Base-by-base conservation (phyloP, 2,888 invertebrate species). In the Gandaritis pyraliata region DNA sequence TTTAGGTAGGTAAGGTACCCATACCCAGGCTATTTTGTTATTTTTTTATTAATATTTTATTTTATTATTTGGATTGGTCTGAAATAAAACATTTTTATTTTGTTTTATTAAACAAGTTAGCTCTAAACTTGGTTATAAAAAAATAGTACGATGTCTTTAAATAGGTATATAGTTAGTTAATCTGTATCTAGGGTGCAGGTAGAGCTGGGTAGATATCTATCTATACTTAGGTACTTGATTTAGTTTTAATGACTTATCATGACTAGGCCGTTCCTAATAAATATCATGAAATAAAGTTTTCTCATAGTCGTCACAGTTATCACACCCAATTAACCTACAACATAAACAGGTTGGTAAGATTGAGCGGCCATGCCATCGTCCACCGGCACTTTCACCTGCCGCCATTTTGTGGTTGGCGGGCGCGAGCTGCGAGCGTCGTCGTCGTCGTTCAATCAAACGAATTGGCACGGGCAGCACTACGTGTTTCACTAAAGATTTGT, bases 341-440 rank as follows among this genome's bases (percentile, higher is more conserved):
- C 54, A 74, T 38, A 72, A 76, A 76, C 81, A 76, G 80, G 79
- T 81, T 82, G 77, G 74, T 56, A 77, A 79, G 78, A 76, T 70
- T 70, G 77, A 62, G 73, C 72, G 73, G 75, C 80, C 76, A 76
- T 78, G 82, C 79, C 77, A 76, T 78, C 82, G 80, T 78, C 77
- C 82, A 82, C 80, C 75, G 83, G 75, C 87, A 88, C 90, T 90
- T 90, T 90, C 90, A 90, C 89, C 88, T 76, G 78, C 85, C 81
- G 87, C 89, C 90, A 90, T 90, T 82, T 90, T 90, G 64, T 59
- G 52, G 48, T 57, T 48, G 45, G 43, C 57, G 45, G 52, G 49
- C 50, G 57, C 57, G 45, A 48, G 30, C 58, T 23, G n/a, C 29
- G 36, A 23, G 48, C 29, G 12, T 39, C 33, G 52, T 13, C 29